Conservation (phyloP, 2,888 invertebrate genomes). For the Leptinotarsa rubiginosa region DNA sequence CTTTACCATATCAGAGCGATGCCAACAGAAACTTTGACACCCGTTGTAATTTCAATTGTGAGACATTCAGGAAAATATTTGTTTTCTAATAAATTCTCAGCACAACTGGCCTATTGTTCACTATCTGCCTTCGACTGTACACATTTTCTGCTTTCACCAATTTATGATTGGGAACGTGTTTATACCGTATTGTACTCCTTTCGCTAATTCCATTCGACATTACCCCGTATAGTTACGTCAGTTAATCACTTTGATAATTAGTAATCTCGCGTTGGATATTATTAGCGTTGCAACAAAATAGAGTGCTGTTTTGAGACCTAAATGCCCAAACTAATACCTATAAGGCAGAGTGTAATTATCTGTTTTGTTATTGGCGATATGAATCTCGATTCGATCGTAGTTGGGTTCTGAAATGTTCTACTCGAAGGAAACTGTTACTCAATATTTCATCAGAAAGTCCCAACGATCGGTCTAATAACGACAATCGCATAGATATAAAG, state of each 20-base stretch:
- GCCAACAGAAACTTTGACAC: too few species aligned
- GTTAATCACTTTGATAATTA: conserved; percentile 3
- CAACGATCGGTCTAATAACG: too few species aligned
- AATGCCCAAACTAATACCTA: not conserved
- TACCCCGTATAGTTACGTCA: not conserved
- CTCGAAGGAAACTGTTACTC: too few species aligned
- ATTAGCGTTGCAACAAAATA: not conserved
- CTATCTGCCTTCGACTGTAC: not conserved
- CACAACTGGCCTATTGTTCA: not conserved
- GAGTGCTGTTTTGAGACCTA: not conserved
- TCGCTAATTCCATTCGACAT: not conserved
- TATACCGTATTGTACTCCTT: not conserved
- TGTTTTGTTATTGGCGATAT: not conserved
- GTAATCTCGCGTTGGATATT: not conserved
- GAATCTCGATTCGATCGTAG: too few species aligned
- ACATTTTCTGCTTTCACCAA: not conserved
- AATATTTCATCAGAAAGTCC: too few species aligned
- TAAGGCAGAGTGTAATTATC: not conserved
- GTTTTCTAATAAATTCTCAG: not conserved
- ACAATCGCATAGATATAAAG: too few species aligned
- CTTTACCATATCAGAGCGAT: too few species aligned
- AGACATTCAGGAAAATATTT: not conserved
- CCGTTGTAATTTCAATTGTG: too few species aligned
- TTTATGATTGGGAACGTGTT: not conserved
- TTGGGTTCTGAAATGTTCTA: too few species aligned